Base-by-base conservation (phyloP, 2,888 invertebrate species). In the Gibbula magus region DNA sequence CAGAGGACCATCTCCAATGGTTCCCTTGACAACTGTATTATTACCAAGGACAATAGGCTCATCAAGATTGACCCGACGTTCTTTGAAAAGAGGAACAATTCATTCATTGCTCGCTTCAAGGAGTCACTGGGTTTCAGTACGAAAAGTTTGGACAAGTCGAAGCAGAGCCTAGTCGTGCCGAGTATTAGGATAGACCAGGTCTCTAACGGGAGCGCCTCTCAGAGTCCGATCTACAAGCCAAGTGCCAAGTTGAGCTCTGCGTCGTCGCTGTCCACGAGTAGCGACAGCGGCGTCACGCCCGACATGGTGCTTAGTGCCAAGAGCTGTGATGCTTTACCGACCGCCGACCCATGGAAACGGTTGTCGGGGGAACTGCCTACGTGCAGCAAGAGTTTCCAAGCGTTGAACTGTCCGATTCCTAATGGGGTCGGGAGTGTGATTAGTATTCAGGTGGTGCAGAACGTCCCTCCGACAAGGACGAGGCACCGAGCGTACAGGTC, bases 1-100 rank as follows among this genome's bases (percentile, higher is more conserved):
- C 91, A 92, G 83, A 83, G 93, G 51, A 92, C 92, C 22, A 91
- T 91, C 67, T 92, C 92, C 35, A 91, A 90, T 61, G 91, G 92
- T 20, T 92, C 92, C 5, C 84, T 92, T 20, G 92, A 93, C 79
- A 92, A 92, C 77, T 91, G 90, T 83, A 88, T 93, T 79, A 93
- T 93, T 53, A 93, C 92, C 0, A 90, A 85, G 78, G 91, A 91
- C 84, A 92, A 92, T 82, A 83, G 87, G 67, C 84, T 92, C 56
- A 89, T 92, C 77, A 90, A 89, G 78, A 86, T 91, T 18, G 91
- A 91, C 74, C 84, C 83, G 0, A 86, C 86, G 56, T 77, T 86
- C 18, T 86, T 89, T 39, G 89, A 89, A 70, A 79, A 86, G 52
- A 88, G 88, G 54, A 88, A 88, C 81, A 86, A 86, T 67, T 89